Conservation (phyloP, 2,888 invertebrate genomes). For the Ectobius pallidus region DNA sequence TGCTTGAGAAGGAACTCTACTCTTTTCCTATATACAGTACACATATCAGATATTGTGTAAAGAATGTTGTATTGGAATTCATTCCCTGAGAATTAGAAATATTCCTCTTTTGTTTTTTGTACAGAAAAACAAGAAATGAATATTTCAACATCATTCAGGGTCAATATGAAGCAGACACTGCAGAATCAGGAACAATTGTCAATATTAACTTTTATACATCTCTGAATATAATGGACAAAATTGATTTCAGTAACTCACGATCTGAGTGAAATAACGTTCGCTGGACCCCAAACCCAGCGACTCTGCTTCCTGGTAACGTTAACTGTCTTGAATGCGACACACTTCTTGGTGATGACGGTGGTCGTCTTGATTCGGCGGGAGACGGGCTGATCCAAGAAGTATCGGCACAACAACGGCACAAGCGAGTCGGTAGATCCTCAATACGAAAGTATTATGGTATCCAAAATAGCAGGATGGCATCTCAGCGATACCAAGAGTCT, state of each 20-base stretch:
- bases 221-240: slow-evolving; percentile 22
- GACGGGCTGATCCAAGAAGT: slow-evolving; percentile 16
- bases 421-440: slow-evolving; percentile 5
- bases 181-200: neutral
- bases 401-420: slow-evolving; percentile 11
- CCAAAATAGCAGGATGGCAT: neutral
- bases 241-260: slow-evolving; percentile 6
- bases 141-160: no score
- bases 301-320: slow-evolving; percentile 3
- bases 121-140: neutral
- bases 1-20: no score
- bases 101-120: neutral
- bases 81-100: neutral
- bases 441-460: neutral
- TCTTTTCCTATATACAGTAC: no score
- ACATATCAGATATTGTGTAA: neutral
- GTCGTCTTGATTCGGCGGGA: slow-evolving; percentile 17
- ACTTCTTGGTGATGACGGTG: slow-evolving; percentile 7
- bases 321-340: slow-evolving; percentile 32
- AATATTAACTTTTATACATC: neutral
- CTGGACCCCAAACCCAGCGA: no score
- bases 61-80: neutral
- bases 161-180: neutral
- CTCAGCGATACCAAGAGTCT: slow-evolving; percentile 1
- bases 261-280: neutral